Conservation (phyloP, 2,888 invertebrate genomes). For the Dichetophora obliterata region DNA sequence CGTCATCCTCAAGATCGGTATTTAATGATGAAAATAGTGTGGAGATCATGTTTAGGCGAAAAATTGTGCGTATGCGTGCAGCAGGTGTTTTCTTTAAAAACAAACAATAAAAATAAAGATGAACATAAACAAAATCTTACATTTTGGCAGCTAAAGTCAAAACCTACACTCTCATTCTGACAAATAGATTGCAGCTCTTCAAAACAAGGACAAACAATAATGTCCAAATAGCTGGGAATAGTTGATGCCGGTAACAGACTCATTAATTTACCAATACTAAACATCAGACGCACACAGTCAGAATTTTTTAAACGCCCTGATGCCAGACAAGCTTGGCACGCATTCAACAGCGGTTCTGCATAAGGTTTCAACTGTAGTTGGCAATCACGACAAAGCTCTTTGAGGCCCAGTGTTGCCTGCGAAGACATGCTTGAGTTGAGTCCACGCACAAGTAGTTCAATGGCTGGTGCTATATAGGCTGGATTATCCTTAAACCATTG, state of each 20-base stretch:
- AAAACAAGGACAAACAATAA: slow-evolving; percentile 77
- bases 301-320: slow-evolving; percentile 75
- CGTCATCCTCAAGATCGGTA: slow-evolving; percentile 68
- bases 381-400: slow-evolving; percentile 89
- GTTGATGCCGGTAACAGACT: slow-evolving; percentile 76
- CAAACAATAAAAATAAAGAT: not conserved
- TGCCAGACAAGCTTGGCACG: slow-evolving; percentile 75
- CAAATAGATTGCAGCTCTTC: slow-evolving; percentile 74
- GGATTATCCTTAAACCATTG: slow-evolving; percentile 86
- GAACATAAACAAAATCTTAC: not conserved
- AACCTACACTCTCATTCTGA: slow-evolving; percentile 70
- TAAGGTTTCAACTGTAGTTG: slow-evolving; percentile 80
- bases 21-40: slow-evolving; percentile 76
- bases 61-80: slow-evolving; percentile 72
- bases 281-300: slow-evolving; percentile 82
- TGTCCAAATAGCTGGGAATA: slow-evolving; percentile 79
- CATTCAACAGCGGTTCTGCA: slow-evolving; percentile 81
- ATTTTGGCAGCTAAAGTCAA: too few relatives aligned
- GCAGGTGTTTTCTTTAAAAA: slow-evolving; percentile 69
- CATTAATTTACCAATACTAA: slow-evolving; percentile 80
- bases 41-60: slow-evolving; percentile 78
- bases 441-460: slow-evolving; percentile 79
- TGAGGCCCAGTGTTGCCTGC: slow-evolving; percentile 87
- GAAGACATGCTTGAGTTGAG: slow-evolving; percentile 79
- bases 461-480: slow-evolving; percentile 75